Evolutionary conservation across 2,888 invertebrate species (phyloP).

Genomic region (Heterodera filipjevi): DNA sequence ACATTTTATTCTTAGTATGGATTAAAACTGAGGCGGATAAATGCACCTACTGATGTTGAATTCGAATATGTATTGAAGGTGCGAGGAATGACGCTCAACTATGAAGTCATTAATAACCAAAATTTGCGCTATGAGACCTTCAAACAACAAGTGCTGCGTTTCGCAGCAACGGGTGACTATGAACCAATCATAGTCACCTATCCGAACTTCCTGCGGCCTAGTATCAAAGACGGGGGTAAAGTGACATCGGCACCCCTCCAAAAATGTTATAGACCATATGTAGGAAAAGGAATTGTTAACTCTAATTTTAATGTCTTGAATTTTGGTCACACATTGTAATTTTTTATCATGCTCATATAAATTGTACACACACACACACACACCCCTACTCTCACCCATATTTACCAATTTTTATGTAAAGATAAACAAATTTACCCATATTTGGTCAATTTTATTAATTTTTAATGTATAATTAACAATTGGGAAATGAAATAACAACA

Average conservation of each 20-base stretch:
- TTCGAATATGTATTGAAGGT: not conserved
- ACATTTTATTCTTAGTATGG: not conserved
- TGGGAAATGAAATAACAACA: not conserved
- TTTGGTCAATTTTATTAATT: no score
- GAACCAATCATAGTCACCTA: not conserved
- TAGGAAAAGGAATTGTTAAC: not conserved
- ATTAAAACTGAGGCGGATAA: not conserved
- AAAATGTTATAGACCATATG: conserved; percentile 3
- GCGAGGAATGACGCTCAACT: conserved; percentile 1
- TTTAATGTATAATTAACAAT: not conserved
- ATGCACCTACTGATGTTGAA: not conserved
- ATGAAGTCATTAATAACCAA: not conserved
- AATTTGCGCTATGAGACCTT: not conserved
- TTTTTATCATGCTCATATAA: no score
- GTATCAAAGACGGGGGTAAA: not conserved
- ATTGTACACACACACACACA: no score
- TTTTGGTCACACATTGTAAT: no score
- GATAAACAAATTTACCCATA: no score
- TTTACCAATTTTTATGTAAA: no score
- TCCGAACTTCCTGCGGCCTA: not conserved
- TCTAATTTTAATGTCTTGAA: no score
- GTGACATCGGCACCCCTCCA: not conserved
- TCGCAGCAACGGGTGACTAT: not conserved
- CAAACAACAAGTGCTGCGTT: conserved; percentile 16
- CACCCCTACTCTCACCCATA: no score